Evolutionary conservation across 2,797 vertebrate genomes (phyloP).

Genomic region (Platyrinchus mystaceus): DNA sequence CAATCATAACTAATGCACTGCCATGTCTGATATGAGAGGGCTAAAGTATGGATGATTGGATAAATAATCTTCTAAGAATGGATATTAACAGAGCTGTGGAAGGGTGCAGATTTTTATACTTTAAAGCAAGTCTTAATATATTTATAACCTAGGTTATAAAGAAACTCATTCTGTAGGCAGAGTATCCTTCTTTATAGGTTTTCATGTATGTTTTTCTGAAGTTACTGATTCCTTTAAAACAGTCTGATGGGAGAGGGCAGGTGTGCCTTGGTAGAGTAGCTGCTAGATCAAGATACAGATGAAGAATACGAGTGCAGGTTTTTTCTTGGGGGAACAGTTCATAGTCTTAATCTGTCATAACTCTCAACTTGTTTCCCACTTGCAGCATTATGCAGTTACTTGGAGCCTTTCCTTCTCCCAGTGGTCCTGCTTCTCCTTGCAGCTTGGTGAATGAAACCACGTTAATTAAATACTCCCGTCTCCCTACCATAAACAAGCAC

Average conservation of each 20-base stretch:
- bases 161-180: background rate
- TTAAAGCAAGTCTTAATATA: background rate
- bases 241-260: background rate
- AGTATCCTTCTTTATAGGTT: background rate
- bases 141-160: background rate
- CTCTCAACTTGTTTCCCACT: slow-evolving; percentile 3
- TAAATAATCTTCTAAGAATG: background rate
- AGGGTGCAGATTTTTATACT: background rate
- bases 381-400: slow-evolving; percentile 95
- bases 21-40: background rate
- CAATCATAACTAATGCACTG: background rate
- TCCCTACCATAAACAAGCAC: slow-evolving; percentile 86
- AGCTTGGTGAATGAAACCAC: slow-evolving; percentile 95
- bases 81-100: background rate
- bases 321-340: background rate
- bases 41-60: background rate
- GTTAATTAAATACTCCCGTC: slow-evolving; percentile 89
- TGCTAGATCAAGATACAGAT: background rate
- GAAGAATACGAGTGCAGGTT: background rate
- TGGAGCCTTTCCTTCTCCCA: slow-evolving; percentile 94
- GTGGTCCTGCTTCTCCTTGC: slow-evolving; percentile 93
- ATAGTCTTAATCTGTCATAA: background rate
- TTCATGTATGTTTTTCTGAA: background rate
- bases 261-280: background rate
- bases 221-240: background rate